A percentile compares a stretch with the other conserved stretches of the same genome.
Conservation (phyloP, 2,888 invertebrate species). For the Meteorus colon region DNA sequence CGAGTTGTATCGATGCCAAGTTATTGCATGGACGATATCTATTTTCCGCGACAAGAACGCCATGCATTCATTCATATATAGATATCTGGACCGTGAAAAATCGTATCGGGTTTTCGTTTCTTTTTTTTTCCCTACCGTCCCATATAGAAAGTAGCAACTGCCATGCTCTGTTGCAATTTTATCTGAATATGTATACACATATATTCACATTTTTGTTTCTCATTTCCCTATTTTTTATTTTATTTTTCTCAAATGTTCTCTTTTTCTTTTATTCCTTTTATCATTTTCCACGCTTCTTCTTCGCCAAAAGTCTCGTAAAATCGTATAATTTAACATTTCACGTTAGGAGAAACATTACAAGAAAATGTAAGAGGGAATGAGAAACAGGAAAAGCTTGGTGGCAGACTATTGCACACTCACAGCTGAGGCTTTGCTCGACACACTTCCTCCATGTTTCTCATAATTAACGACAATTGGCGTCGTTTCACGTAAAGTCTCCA, state of each 20-base stretch:
- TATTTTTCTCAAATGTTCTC: background rate
- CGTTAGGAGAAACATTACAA: background rate
- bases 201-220: background rate
- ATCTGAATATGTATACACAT: background rate
- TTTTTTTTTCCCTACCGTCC: background rate
- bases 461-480: conserved; percentile 35
- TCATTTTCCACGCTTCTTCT: background rate
- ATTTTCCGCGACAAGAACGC: conserved; percentile 13
- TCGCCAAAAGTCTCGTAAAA: conserved; percentile 11
- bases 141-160: background rate
- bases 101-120: background rate
- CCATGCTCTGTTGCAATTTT: background rate
- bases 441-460: conserved; percentile 19
- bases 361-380: background rate
- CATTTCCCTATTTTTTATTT: background rate
- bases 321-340: conserved; percentile 14
- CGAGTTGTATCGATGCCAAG: conserved; percentile 35
- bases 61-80: background rate
- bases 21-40: conserved; percentile 38
- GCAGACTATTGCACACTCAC: background rate
- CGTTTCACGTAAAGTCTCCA: conserved; percentile 26
- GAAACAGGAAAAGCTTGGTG: background rate
- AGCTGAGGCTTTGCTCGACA: background rate
- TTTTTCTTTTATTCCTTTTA: background rate
- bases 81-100: conserved; percentile 1